phyloP scores from a whole-genome alignment of 2,888 invertebrate genomes.

The Drosophila subquinaria region DNA sequence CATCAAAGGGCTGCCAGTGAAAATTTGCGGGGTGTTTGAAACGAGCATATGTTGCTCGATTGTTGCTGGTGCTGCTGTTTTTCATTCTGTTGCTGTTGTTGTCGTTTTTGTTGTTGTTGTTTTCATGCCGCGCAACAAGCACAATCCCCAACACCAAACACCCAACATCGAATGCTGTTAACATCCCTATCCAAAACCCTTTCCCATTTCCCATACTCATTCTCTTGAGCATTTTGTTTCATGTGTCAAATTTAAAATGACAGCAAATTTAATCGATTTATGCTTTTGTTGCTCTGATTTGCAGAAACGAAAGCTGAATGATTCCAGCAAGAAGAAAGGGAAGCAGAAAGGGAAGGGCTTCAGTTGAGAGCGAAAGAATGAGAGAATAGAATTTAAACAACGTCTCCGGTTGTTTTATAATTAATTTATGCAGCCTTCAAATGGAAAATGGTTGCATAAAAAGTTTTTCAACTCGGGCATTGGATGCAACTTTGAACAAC shows the following conservation, averaged over 20 bases:
- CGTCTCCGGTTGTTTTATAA: slow-evolving; percentile 28
- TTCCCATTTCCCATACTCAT: background rate
- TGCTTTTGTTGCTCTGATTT: slow-evolving; percentile 63
- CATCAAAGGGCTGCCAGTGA: slow-evolving; percentile 34
- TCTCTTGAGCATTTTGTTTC: slow-evolving; percentile 62
- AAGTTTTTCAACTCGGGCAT: slow-evolving; percentile 38
- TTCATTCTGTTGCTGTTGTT: slow-evolving; percentile 12
- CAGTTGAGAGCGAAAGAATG: background rate
- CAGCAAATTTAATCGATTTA: slow-evolving; percentile 84
- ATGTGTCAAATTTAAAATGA: slow-evolving; percentile 83
- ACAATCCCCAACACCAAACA: slow-evolving; percentile 20
- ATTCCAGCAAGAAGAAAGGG: slow-evolving; percentile 1
- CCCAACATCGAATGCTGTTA: slow-evolving; percentile 4
- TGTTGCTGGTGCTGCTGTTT: slow-evolving; percentile 23
- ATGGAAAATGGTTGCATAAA: slow-evolving; percentile 50
- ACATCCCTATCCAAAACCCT: slow-evolving; percentile 24
- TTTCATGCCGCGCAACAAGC: slow-evolving; percentile 55
- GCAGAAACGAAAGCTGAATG: slow-evolving; percentile 22
- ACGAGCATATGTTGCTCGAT: slow-evolving; percentile 41
- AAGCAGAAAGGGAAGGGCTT: background rate
- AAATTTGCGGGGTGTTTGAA: slow-evolving; percentile 32
- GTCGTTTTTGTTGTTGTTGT: slow-evolving; percentile 41
- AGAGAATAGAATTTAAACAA: background rate
- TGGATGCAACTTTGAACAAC: slow-evolving; percentile 53
- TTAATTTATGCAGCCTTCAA: slow-evolving; percentile 60